Evolutionary conservation across 2,113 vertebrate genomes (phyloP).

Genomic region (Barbus barbus): DNA sequence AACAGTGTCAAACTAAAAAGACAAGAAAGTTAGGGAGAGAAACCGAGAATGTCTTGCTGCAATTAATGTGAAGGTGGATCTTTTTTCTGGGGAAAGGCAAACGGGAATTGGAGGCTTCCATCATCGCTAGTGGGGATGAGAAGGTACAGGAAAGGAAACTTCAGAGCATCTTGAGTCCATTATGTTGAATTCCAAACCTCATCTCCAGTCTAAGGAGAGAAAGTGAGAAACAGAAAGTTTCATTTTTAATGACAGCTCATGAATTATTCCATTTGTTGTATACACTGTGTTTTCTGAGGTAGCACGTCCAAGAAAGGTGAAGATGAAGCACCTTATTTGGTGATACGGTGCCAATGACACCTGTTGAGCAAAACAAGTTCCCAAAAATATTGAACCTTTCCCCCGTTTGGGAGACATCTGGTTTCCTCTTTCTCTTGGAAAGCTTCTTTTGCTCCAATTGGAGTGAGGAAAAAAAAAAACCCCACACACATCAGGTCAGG

Average conservation of each 20-base stretch:
- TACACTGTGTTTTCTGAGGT: conserved; percentile 96
- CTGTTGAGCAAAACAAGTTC: conserved; percentile 68
- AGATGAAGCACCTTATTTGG: conserved; percentile 81
- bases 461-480: neutral
- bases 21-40: neutral
- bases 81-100: conserved; percentile 58
- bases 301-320: conserved; percentile 93
- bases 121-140: conserved; percentile 73
- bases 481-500: conserved; percentile 28
- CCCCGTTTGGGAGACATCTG: conserved; percentile 41
- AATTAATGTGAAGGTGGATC: conserved; percentile 69
- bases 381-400: conserved; percentile 29
- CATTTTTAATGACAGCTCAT: conserved; percentile 99
- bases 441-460: conserved; percentile 51
- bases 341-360: conserved; percentile 66
- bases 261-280: conserved; percentile 99
- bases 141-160: conserved; percentile 73
- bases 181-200: conserved; percentile 96
- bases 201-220: conserved; percentile 95
- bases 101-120: conserved; percentile 60
- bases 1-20: too few species aligned
- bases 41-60: conserved; percentile 8
- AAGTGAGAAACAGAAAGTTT: conserved; percentile 87
- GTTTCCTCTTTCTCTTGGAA: conserved; percentile 17
- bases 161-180: conserved; percentile 96